Conservation (phyloP, 2,797 vertebrate species). For the Sebastiscus tertius region DNA sequence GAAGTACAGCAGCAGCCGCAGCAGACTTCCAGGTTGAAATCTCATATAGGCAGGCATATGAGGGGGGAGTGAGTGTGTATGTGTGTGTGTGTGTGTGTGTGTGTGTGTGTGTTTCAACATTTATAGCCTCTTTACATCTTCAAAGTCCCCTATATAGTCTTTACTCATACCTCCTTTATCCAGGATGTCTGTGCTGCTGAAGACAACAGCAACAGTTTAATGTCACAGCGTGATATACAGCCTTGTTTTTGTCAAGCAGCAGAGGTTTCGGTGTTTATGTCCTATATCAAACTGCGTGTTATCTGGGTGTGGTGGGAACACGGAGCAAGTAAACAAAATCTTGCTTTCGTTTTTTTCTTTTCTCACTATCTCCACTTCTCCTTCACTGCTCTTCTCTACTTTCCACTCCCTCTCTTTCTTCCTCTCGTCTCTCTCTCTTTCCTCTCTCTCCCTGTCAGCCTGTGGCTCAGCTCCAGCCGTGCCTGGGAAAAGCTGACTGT, state of each 20-base stretch:
- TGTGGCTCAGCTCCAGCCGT: conserved; percentile 55
- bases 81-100: background rate
- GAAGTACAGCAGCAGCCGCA: background rate
- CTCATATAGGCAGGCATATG: conserved; percentile 1
- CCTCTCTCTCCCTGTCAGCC: conserved; percentile 21
- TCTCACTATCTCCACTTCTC: conserved; percentile 27
- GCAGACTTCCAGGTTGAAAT: conserved; percentile 17
- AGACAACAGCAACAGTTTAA: conserved; percentile 16
- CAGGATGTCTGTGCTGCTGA: conserved; percentile 2
- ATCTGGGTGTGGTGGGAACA: conserved; percentile 73
- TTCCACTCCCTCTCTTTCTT: background rate
- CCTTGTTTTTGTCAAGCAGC: conserved; percentile 35
- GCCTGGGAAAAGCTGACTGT: conserved; percentile 77
- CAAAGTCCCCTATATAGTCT: conserved; percentile 7
- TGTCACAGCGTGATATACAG: conserved; percentile 17
- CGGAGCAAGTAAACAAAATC: conserved; percentile 61
- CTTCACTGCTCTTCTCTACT: background rate
- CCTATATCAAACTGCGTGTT: conserved; percentile 51
- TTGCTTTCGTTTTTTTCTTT: conserved; percentile 39
- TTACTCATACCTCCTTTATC: background rate
- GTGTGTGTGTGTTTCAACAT: background rate
- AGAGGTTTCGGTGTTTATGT: conserved; percentile 39
- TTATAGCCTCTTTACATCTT: conserved; percentile 32
- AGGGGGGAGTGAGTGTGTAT: background rate
- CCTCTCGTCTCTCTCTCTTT: background rate